Conservation (phyloP, 1,140 invertebrate genomes). For the Nephotettix cincticeps region DNA sequence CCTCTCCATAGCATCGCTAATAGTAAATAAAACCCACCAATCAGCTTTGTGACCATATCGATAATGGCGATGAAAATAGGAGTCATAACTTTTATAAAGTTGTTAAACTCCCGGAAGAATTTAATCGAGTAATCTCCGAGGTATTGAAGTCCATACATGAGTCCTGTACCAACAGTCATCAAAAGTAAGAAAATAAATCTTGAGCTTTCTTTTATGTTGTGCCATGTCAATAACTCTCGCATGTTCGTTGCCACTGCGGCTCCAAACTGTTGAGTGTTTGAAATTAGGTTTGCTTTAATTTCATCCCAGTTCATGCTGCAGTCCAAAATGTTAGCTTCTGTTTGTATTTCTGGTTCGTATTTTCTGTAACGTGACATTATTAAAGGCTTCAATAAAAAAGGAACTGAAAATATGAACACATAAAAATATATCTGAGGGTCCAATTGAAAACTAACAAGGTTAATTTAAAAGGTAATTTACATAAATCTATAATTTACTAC, state of each 20-base stretch:
- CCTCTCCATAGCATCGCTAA: constrained; percentile 8
- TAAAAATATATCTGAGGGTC: too few relatives aligned
- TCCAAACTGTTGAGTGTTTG: too few relatives aligned
- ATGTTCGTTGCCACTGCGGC: neutral
- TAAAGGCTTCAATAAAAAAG: too few relatives aligned
- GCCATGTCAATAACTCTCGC: neutral
- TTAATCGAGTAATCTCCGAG: neutral
- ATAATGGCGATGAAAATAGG: neutral
- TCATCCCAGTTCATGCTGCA: too few relatives aligned
- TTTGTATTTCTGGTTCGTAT: too few relatives aligned
- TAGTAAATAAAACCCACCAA: neutral
- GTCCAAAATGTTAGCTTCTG: too few relatives aligned
- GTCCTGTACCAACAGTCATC: neutral
- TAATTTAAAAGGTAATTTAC: too few relatives aligned
- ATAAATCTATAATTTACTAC: too few relatives aligned
- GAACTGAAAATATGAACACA: too few relatives aligned
- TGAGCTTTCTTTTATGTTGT: neutral
- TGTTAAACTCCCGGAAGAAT: constrained; percentile 9
- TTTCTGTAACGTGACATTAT: too few relatives aligned
- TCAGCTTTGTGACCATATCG: neutral
- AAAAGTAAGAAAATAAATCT: neutral
- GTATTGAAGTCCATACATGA: neutral
- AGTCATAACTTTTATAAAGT: neutral
- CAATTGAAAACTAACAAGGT: too few relatives aligned
- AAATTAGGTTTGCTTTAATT: too few relatives aligned